Evolutionary conservation across 2,888 invertebrate species (phyloP).

Genomic region (Caradrina clavipalpis): DNA sequence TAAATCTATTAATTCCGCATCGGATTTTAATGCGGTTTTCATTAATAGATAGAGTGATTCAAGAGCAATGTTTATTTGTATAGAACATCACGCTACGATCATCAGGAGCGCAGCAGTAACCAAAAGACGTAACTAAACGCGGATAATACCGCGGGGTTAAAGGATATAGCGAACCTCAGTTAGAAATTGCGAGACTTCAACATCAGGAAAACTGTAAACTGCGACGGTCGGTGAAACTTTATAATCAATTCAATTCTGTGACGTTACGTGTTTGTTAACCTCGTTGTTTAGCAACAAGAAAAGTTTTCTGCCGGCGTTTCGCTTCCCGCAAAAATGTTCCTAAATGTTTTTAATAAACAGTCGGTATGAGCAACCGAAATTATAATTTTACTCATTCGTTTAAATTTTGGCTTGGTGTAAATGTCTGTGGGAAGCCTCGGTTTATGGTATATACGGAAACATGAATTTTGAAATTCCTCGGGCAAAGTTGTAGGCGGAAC

Average conservation of each 20-base stretch:
- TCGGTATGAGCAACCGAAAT: constrained; percentile 61
- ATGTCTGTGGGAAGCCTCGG: constrained; percentile 48
- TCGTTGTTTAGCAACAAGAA: constrained; percentile 77
- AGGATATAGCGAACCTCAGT: constrained; percentile 49
- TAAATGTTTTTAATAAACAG: constrained; percentile 72
- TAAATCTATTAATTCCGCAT: too few species aligned
- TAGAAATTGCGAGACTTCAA: constrained; percentile 47
- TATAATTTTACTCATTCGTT: constrained; percentile 69
- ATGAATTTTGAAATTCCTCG: constrained; percentile 48
- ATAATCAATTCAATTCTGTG: constrained; percentile 80
- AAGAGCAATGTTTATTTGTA: too few species aligned
- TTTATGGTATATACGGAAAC: constrained; percentile 48
- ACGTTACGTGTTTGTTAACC: constrained; percentile 72
- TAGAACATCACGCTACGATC: too few species aligned
- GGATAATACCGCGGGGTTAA: not conserved
- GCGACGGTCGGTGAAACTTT: constrained; percentile 71
- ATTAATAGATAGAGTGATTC: too few species aligned
- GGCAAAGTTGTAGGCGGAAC: constrained; percentile 22
- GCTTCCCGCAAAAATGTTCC: constrained; percentile 56
- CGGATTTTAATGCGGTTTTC: too few species aligned
- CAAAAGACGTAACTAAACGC: too few species aligned
- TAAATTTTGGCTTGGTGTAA: constrained; percentile 51
- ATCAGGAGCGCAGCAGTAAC: too few species aligned
- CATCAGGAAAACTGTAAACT: constrained; percentile 49
- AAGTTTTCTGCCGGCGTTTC: constrained; percentile 67